Evolutionary conservation across 1,140 invertebrate genomes (phyloP), one percentile per base, ranked within the genome.

Genomic region (Hyles vespertilio): DNA sequence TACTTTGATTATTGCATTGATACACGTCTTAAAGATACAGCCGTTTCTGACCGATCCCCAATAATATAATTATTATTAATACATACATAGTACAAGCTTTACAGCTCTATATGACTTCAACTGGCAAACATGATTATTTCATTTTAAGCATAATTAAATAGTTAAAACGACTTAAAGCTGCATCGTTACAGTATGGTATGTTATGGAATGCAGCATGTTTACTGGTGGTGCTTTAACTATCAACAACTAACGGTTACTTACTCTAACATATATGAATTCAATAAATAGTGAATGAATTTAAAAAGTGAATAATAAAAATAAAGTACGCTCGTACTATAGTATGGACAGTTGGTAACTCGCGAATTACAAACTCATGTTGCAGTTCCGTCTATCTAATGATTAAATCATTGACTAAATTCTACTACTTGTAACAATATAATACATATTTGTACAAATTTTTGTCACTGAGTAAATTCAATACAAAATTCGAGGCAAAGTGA

Each of bases 1-100:
- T 77, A 81, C 69, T 69, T 56, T 65, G 58, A 67, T 77, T 79
- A 77, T 80, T 84, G 79, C 77, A 67, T 50, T 60, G 65, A 76
- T 79, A 81, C 79, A 80, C 74, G 65, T 77, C n/a, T 66, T 48
- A 33, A 53, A 46, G 44, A 32, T 48, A 56, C 59, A 43, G 12
- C 53, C 7, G 32, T 22, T 12, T 52, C 32, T 10, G 44, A n/a
- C 52, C 12, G 46, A 8, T 48, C n/a, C 10, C 2, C n/a, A 48
- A 48, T 48, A 11, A 48, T 11, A 48, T 5, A 48, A 11, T 48
- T 48, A n/a, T 45, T 33, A 55, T 45, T 33, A 55, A 55, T 40
- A 45, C 11, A 44, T 36, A 44, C 33, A 55, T 12, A 22, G 12
- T 22, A 45, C n/a, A 9, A 11, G 10, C 4, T 5, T 47, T 47